Percentiles rank a stretch among this genome's conserved stretches.
Evolutionary conservation across 2,797 vertebrate species (phyloP).

Genomic region (Corythornis leucogaster): DNA sequence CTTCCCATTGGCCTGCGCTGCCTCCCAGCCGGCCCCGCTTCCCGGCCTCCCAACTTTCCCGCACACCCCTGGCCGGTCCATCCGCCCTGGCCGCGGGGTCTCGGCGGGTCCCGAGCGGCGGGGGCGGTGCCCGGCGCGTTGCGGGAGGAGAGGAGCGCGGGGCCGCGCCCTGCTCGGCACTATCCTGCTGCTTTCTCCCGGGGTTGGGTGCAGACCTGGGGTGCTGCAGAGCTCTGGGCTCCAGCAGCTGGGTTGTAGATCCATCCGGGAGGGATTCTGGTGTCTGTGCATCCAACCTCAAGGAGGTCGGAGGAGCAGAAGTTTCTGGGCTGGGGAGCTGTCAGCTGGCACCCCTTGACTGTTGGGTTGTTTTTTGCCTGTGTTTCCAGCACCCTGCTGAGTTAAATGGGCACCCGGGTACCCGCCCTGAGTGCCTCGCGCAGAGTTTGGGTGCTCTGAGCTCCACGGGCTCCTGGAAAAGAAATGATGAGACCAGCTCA

Average conservation of each 20-base stretch:
- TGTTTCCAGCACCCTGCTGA: fast-evolving
- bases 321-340: neutral
- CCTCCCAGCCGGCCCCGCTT: conserved; percentile 51
- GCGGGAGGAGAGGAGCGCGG: neutral
- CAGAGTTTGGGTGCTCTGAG: neutral
- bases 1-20: conserved; percentile 84
- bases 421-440: fast-evolving
- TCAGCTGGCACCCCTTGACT: neutral
- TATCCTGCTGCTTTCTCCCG: neutral
- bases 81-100: neutral
- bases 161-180: neutral
- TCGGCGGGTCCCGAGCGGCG: neutral
- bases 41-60: conserved; percentile 55
- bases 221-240: neutral
- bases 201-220: neutral
- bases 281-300: too few species aligned
- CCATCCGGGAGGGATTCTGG: too few species aligned
- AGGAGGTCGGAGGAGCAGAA: neutral
- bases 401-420: fast-evolving
- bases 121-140: fast-evolving
- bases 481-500: fast-evolving
- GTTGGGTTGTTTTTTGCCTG: neutral
- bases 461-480: fast-evolving
- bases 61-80: neutral
- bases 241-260: neutral